These are phyloP conservation scores for Lydus trimaculatus DNA, from an alignment of 2,888 invertebrate species.

Conservation along the genomic window DNA sequence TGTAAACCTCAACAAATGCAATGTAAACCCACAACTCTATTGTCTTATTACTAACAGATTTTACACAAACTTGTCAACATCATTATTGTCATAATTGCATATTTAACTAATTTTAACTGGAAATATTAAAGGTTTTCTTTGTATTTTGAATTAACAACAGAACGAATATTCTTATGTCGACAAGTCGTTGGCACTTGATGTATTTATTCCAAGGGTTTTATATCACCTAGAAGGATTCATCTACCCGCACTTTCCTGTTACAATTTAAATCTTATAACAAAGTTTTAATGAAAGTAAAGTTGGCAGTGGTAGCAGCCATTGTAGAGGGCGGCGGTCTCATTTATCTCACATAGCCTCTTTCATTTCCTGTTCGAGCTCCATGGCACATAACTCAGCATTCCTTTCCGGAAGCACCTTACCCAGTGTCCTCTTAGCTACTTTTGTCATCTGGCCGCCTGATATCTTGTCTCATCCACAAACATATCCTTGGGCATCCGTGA, in stretches of 20 bases:
- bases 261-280: slow-evolving; percentile 51
- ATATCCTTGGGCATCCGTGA: not conserved
- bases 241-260: slow-evolving; percentile 44
- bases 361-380: slow-evolving; percentile 52
- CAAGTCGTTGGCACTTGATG: slow-evolving; percentile 8
- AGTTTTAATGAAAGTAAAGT: slow-evolving; percentile 54
- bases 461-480: slow-evolving; percentile 33
- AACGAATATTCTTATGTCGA: not conserved
- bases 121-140: not conserved
- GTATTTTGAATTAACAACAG: not conserved
- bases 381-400: slow-evolving; percentile 50
- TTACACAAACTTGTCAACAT: not conserved
- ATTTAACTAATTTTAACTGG: not conserved
- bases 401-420: slow-evolving; percentile 46
- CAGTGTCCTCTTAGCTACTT: slow-evolving; percentile 39
- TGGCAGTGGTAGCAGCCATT: slow-evolving; percentile 46
- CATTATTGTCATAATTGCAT: not conserved
- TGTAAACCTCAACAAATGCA: not conserved
- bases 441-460: slow-evolving; percentile 40
- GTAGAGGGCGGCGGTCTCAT: slow-evolving; percentile 48
- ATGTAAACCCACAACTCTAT: slow-evolving; percentile 4
- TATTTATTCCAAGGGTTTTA: slow-evolving; percentile 23
- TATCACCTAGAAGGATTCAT: slow-evolving; percentile 24
- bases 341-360: slow-evolving; percentile 54
- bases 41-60: slow-evolving; percentile 5